phyloP scores from a whole-genome alignment of 1,140 invertebrate genomes.

The Arctopsyche grandis region DNA sequence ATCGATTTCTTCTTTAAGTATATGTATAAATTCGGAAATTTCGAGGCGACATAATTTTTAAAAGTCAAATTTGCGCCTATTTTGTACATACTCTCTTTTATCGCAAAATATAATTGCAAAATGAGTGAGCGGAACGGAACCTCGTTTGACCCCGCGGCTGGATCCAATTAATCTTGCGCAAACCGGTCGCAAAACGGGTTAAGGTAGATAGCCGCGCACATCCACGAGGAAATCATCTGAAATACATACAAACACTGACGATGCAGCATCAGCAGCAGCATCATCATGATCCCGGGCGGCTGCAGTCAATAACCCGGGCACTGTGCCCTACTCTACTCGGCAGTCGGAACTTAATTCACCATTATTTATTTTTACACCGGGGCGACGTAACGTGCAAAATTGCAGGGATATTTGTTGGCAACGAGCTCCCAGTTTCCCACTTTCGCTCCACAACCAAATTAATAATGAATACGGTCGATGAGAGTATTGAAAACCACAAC shows the following conservation, averaged over 20 bases:
- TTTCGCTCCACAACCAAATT: background rate
- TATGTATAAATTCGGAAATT: too few species aligned
- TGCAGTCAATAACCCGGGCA: background rate
- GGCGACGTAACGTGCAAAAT: background rate
- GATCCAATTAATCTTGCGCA: too few species aligned
- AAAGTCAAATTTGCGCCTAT: too few species aligned
- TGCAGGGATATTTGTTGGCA: constrained; percentile 22
- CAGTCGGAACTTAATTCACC: background rate
- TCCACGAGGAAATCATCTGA: background rate
- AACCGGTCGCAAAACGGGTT: too few species aligned
- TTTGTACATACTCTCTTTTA: too few species aligned
- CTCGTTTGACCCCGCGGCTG: too few species aligned
- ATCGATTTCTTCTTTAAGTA: too few species aligned
- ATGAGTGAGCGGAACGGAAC: too few species aligned
- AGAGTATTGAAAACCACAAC: too few species aligned
- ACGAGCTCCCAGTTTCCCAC: background rate
- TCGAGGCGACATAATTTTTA: too few species aligned
- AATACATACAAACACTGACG: background rate
- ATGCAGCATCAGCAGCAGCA: background rate
- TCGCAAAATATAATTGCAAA: too few species aligned
- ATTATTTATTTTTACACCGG: constrained; percentile 11
- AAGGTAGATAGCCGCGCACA: too few species aligned
- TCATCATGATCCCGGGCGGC: background rate
- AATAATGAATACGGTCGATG: background rate
- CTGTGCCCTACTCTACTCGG: constrained; percentile 1